Conservation (phyloP, 2,797 vertebrate genomes). For the Glossophaga mutica region DNA sequence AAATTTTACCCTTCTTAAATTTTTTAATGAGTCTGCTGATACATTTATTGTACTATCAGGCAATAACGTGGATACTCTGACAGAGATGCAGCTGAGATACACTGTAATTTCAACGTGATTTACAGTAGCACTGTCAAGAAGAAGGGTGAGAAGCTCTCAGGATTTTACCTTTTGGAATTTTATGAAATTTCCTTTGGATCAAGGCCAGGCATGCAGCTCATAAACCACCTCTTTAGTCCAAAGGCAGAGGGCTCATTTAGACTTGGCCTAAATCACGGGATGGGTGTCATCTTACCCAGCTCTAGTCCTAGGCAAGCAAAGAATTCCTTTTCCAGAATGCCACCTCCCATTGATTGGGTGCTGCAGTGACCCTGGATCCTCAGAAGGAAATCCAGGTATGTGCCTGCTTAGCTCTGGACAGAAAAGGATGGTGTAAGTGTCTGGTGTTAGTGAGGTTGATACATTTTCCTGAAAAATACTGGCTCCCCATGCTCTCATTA, state of each 20-base stretch:
- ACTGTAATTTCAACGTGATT: neutral
- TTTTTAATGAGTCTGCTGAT: neutral
- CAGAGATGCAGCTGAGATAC: neutral
- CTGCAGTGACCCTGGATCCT: neutral
- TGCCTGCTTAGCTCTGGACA: neutral
- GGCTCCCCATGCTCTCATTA: slow-evolving; percentile 55
- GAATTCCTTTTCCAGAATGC: neutral
- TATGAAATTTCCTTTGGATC: slow-evolving; percentile 1
- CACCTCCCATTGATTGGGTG: neutral
- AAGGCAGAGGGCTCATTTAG: neutral
- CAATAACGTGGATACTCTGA: neutral
- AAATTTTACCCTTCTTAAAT: neutral
- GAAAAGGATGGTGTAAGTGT: neutral
- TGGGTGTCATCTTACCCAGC: neutral
- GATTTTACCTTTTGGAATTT: neutral
- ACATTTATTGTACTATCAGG: neutral
- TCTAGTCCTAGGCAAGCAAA: neutral
- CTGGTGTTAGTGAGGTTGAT: slow-evolving; percentile 32
- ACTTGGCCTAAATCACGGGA: neutral
- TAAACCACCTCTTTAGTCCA: neutral
- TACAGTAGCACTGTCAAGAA: neutral
- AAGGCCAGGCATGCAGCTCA: fast-evolving
- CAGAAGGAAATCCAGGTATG: neutral
- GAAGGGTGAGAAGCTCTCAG: neutral
- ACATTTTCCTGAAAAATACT: slow-evolving; percentile 59